Evolutionary conservation across 2,888 invertebrate species (phyloP).

Genomic region (Lobophora halterata): DNA sequence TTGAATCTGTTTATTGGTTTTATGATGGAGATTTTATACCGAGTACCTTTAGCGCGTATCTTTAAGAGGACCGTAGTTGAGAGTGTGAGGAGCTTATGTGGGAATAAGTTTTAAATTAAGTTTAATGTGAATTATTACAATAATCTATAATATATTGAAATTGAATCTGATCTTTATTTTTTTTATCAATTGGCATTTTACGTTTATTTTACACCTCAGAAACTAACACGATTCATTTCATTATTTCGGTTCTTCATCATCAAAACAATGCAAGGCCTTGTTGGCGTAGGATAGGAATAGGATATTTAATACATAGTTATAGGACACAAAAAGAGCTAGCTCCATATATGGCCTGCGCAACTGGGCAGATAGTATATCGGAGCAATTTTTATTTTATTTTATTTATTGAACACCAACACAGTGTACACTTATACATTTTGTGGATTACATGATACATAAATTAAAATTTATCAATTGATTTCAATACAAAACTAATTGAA

Average conservation of each 20-base stretch:
- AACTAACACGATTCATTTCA: slow-evolving; percentile 23
- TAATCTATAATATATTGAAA: slow-evolving; percentile 81
- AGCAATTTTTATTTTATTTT: too few species aligned
- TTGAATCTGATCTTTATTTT: slow-evolving; percentile 79
- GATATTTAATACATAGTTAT: too few species aligned
- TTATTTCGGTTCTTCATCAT: too few species aligned
- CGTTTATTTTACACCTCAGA: slow-evolving; percentile 47
- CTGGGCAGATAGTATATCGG: too few species aligned
- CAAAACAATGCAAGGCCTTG: neutral
- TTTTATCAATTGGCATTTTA: slow-evolving; percentile 76
- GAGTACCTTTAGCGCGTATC: slow-evolving; percentile 79
- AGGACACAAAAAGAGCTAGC: too few species aligned
- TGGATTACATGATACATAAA: too few species aligned
- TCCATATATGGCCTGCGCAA: too few species aligned
- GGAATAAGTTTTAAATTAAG: slow-evolving; percentile 77
- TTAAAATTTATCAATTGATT: too few species aligned
- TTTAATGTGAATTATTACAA: slow-evolving; percentile 81
- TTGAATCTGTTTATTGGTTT: slow-evolving; percentile 81
- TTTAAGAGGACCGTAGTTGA: slow-evolving; percentile 70
- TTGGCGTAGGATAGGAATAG: too few species aligned
- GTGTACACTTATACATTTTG: too few species aligned
- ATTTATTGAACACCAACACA: too few species aligned
- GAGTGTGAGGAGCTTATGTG: slow-evolving; percentile 78
- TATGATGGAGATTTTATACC: slow-evolving; percentile 80
- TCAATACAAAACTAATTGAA: too few species aligned